Conservation (phyloP, 2,888 invertebrate species). For the Arge pagana region DNA sequence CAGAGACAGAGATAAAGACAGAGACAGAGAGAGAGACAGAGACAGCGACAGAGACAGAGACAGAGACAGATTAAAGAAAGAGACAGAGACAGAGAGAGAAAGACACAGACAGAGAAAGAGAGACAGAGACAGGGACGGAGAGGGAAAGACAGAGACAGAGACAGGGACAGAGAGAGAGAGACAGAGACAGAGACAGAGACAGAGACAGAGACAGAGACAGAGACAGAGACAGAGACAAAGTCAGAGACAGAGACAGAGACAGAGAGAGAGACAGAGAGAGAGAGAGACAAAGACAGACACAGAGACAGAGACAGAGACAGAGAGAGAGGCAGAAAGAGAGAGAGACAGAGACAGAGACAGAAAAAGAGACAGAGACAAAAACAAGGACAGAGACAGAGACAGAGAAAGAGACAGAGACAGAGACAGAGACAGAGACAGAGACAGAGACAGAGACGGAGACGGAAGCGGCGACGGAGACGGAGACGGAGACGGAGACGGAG, state of each 20-base stretch:
- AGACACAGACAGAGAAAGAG: not conserved
- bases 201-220: not conserved
- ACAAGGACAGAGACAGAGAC: not conserved
- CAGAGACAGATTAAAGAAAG: too few species aligned
- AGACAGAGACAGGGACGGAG: too few species aligned
- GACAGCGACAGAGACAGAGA: not conserved
- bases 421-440: not conserved
- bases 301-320: not conserved
- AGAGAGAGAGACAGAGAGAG: not conserved
- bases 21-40: not conserved
- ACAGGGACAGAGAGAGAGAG: too few species aligned
- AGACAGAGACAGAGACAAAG: too few species aligned
- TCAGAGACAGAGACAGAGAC: not conserved
- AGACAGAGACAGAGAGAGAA: not conserved
- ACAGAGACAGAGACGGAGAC: not conserved
- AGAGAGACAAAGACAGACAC: too few species aligned
- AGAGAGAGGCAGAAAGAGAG: not conserved
- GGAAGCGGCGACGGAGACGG: too few species aligned
- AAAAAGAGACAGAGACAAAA: not conserved
- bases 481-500: too few species aligned
- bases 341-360: not conserved
- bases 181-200: constrained; percentile 6
- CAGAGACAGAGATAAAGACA: too few species aligned
- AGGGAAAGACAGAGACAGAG: too few species aligned
- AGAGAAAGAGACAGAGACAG: not conserved